Conservation (phyloP, 2,113 vertebrate species). For the Xenopus tropicalis region UCB_Xtro_10.0 CM004444.2:144472001-144472500, state of each 20-base stretch:
- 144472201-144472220: background rate
- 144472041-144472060: constrained; percentile 18
- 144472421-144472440: no score
- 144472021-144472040: constrained; percentile 19
- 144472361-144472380: no score
- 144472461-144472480: no score
- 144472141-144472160: background rate
- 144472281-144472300: no score
- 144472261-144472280: no score
- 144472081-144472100: constrained; percentile 15
- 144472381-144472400: no score
- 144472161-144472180: background rate
- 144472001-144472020: constrained; percentile 31
- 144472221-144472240: background rate
- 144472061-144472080: constrained; percentile 32
- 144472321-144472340: no score
- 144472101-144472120: constrained; percentile 18
- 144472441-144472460: no score
- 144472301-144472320: no score
- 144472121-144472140: background rate
- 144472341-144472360: no score
- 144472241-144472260: background rate
- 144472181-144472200: background rate
- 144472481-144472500: no score
- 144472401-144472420: no score